Conservation (phyloP, 2,797 vertebrate genomes). For the Neosilurus mollespiculum region DNA sequence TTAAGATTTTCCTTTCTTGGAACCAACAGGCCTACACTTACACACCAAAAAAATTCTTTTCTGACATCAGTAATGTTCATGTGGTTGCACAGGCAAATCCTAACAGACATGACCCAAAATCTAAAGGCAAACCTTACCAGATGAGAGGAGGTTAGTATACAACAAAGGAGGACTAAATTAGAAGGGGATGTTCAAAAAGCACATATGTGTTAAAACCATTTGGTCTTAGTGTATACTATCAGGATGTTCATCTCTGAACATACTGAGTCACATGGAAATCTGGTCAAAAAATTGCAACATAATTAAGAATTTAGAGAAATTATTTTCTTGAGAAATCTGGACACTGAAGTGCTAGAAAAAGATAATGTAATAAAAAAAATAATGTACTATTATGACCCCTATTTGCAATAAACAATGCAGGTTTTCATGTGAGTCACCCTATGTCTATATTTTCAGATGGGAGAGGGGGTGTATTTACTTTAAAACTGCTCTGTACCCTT, state of each 20-base stretch:
- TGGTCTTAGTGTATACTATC: background rate
- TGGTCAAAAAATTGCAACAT: background rate
- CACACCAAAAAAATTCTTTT: too few relatives aligned
- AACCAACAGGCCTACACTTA: background rate
- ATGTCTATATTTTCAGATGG: background rate
- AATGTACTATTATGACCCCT: background rate
- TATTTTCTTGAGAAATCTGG: background rate
- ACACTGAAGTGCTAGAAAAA: background rate
- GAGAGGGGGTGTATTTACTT: slow-evolving; percentile 20
- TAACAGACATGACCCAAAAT: background rate
- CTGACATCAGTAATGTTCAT: background rate
- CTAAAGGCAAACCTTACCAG: background rate
- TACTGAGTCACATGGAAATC: background rate
- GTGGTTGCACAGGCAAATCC: background rate
- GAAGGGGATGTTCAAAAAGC: background rate
- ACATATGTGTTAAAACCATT: background rate
- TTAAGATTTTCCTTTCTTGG: background rate
- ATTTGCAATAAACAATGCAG: background rate
- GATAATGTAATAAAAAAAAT: too few relatives aligned
- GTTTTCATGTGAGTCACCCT: background rate
- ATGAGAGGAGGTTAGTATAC: background rate
- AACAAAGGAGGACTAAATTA: background rate
- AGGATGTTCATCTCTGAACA: background rate
- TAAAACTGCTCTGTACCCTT: slow-evolving; percentile 49
- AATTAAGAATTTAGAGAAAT: background rate